Evolutionary conservation across 2,113 vertebrate genomes (phyloP).

Genomic region (Dipodomys stephensi): DNA sequence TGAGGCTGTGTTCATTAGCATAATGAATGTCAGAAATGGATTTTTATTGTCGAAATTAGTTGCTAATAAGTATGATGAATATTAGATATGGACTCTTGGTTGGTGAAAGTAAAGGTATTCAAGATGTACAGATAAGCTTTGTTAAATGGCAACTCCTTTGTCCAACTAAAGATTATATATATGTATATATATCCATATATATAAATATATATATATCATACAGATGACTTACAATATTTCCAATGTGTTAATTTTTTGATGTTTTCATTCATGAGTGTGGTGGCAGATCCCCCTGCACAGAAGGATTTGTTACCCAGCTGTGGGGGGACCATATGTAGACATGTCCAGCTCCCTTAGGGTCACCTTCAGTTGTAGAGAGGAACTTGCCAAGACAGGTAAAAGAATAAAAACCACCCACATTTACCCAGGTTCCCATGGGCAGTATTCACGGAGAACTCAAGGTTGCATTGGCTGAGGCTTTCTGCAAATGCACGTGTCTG

Average conservation of each 20-base stretch:
- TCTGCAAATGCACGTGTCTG: not conserved
- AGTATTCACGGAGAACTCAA: not conserved
- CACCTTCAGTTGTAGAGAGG: not conserved
- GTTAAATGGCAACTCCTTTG: no score
- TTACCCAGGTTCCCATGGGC: not conserved
- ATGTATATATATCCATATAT: not conserved
- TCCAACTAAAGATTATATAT: not conserved
- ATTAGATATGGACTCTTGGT: no score
- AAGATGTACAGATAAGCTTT: no score
- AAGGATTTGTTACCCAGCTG: not conserved
- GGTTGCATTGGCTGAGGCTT: fast-evolving
- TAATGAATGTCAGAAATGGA: slow-evolving; percentile 39
- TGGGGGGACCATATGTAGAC: fast-evolving
- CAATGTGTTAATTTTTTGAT: not conserved
- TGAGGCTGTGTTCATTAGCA: slow-evolving; percentile 32
- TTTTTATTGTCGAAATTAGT: slow-evolving; percentile 56
- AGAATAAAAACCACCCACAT: not conserved
- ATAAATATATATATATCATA: not conserved
- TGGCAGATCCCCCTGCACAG: not conserved
- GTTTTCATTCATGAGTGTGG: not conserved
- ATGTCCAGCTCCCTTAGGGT: not conserved
- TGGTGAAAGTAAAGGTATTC: no score
- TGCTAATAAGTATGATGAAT: slow-evolving; percentile 15
- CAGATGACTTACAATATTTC: not conserved
- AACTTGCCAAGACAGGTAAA: not conserved